These are phyloP conservation scores for Alviniconcha marisindica DNA, from an alignment of 1,140 invertebrate genomes.

Conservation along the genomic window DNA sequence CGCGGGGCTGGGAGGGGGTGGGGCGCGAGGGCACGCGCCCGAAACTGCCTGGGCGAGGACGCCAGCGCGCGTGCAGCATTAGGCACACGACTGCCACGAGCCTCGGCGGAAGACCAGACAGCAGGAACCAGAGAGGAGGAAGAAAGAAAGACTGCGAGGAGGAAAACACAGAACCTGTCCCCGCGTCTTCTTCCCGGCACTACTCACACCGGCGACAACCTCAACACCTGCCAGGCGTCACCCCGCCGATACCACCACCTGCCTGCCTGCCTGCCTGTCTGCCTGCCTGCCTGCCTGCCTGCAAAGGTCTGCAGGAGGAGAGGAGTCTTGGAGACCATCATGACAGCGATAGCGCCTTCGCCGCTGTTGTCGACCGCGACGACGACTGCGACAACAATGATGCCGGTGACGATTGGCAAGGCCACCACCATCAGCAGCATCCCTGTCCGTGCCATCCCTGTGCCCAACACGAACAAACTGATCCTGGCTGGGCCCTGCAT, in stretches of 20 bases:
- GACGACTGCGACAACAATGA: neutral
- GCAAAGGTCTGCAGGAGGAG: neutral
- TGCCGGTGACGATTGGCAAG: conserved; percentile 5
- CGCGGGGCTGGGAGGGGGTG: neutral
- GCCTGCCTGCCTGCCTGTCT: no score
- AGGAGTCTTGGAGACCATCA: neutral
- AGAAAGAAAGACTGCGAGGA: neutral
- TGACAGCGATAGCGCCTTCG: conserved; percentile 1
- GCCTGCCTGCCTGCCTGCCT: neutral
- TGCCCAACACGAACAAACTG: conserved; percentile 49
- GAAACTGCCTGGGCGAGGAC: neutral
- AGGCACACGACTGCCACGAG: conserved; percentile 45
- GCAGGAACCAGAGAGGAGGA: neutral
- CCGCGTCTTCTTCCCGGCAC: neutral
- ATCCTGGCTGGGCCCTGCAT: conserved; percentile 63
- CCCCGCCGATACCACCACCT: conserved; percentile 15
- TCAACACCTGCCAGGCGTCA: conserved; percentile 22
- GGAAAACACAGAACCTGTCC: neutral
- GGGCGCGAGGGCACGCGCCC: neutral
- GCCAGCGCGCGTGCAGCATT: conserved; percentile 32
- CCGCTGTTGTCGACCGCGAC: conserved; percentile 1
- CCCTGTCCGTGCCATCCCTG: conserved; percentile 52
- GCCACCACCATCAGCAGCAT: conserved; percentile 46
- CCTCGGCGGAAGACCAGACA: conserved; percentile 1
- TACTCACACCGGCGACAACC: conserved; percentile 15